These are phyloP conservation scores for Whitmania pigra DNA, from an alignment of 1,140 invertebrate genomes.

Conservation along the genomic window DNA sequence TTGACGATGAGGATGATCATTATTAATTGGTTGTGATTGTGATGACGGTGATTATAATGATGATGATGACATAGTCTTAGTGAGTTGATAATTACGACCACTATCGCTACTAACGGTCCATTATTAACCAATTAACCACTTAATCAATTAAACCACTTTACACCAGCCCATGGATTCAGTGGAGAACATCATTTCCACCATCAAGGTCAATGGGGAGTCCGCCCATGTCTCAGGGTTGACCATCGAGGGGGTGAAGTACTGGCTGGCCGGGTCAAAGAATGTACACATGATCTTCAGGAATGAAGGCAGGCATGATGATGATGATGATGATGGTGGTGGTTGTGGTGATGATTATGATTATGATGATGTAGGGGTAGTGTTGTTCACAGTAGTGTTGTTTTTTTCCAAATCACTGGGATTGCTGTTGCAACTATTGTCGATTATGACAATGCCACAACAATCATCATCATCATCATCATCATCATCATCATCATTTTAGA, in stretches of 20 bases:
- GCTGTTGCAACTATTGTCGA: not conserved
- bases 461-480: not conserved
- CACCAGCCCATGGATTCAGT: not conserved
- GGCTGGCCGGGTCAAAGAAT: conserved; percentile 5
- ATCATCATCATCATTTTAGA: conserved; percentile 2
- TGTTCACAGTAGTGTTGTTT: too few species aligned
- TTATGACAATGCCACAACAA: too few species aligned
- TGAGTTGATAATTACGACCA: too few species aligned
- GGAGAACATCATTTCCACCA: not conserved
- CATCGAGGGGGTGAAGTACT: not conserved
- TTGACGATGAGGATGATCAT: too few species aligned
- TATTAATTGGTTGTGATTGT: too few species aligned
- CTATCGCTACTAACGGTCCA: too few species aligned
- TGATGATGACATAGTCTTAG: too few species aligned
- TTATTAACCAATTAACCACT: not conserved
- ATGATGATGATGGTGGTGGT: conserved; percentile 1
- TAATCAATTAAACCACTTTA: not conserved
- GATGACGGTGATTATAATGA: too few species aligned
- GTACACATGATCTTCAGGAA: conserved; percentile 5
- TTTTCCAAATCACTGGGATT: not conserved
- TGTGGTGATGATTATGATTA: not conserved
- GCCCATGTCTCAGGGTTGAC: not conserved
- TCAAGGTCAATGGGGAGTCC: conserved; percentile 1
- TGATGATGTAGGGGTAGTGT: too few species aligned
- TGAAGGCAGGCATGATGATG: not conserved